Evolutionary conservation across 2,888 invertebrate species (phyloP), one percentile per base, ranked within the genome.

Genomic region (Slavum lentiscoides): DNA sequence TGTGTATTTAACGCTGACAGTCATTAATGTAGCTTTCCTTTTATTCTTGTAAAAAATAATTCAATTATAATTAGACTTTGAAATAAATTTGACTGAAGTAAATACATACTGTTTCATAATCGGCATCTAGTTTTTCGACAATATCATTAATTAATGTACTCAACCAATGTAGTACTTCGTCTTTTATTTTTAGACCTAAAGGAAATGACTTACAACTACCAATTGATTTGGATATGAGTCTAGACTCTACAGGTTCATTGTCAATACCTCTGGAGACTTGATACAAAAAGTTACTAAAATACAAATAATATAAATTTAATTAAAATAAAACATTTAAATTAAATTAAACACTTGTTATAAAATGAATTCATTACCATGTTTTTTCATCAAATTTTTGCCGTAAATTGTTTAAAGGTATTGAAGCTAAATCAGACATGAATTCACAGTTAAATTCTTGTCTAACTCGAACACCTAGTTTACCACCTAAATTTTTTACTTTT

Each of bases 171-270:
- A 89, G 88, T 30, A 95, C 88, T 82, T 90, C 90, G 49, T 91
- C 90, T 58, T 90, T 86, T 23, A 91, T 91, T 0, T 87, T 87
- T 8, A 97, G 89, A 15, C 93, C 92, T 84, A 90, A 90, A 85
- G 92, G 91, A 86, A 98, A 97, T 85, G 94, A 94, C 87, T 98
- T 98, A 86, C 96, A 94, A 85, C 97, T 97, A 0, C 97, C 98
- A 84, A 98, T 95, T 75, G 97, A 97, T 87, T 97, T 97, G 0
- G 96, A 90, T 80, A 96, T 90, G 83, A 95, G 91, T 83, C 95
- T 90, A 0, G 92, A 91, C 82, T 91, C 92, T 0, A 98, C 98
- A 19, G 93, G 92, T 85, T 98, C 98, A 83, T 91, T 87, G 85
- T 98, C 96, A 77, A 94, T 90, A 2, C 98, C 98, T 83, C 93